Evolutionary conservation across 1,140 invertebrate genomes (phyloP).

Genomic region (Araneus ventricosus): DNA sequence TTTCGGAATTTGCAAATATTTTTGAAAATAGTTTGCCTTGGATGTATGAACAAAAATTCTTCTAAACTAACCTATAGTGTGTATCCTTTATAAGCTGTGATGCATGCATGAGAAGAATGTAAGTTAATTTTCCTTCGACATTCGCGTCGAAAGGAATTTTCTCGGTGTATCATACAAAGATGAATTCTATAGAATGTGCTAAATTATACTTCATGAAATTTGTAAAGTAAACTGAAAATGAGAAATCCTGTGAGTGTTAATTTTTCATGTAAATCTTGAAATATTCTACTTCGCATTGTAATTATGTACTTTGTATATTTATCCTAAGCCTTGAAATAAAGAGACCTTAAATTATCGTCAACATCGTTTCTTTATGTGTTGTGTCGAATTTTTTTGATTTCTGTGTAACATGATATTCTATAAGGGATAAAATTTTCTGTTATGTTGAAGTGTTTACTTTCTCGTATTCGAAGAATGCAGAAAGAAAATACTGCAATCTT

Average conservation of each 20-base stretch:
- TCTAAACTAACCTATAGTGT: constrained; percentile 31
- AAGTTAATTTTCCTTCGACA: constrained; percentile 10
- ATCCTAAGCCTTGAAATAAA: constrained; percentile 75
- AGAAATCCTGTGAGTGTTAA: constrained; percentile 51
- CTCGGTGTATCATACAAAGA: constrained; percentile 64
- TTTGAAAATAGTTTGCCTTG: constrained; percentile 18
- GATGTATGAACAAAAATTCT: constrained; percentile 43
- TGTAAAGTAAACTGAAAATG: constrained; percentile 58
- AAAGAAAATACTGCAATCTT: too few relatives aligned
- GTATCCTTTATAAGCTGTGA: constrained; percentile 51
- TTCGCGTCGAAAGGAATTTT: neutral
- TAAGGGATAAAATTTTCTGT: too few relatives aligned
- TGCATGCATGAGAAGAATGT: constrained; percentile 45
- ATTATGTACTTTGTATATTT: constrained; percentile 76
- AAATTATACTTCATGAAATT: constrained; percentile 56
- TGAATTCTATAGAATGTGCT: constrained; percentile 68
- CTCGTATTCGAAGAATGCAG: too few relatives aligned
- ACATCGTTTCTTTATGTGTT: neutral
- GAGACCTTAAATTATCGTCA: constrained; percentile 73
- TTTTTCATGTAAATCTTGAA: constrained; percentile 70
- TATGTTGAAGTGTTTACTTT: too few relatives aligned
- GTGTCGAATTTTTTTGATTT: too few relatives aligned
- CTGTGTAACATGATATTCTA: too few relatives aligned
- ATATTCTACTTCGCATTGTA: constrained; percentile 74
- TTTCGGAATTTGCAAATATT: neutral